A percentile compares a stretch with the other conserved stretches of the same genome.
phyloP scores from a whole-genome alignment of 1,140 invertebrate genomes.

The Tetramorium parvispinum region DNA sequence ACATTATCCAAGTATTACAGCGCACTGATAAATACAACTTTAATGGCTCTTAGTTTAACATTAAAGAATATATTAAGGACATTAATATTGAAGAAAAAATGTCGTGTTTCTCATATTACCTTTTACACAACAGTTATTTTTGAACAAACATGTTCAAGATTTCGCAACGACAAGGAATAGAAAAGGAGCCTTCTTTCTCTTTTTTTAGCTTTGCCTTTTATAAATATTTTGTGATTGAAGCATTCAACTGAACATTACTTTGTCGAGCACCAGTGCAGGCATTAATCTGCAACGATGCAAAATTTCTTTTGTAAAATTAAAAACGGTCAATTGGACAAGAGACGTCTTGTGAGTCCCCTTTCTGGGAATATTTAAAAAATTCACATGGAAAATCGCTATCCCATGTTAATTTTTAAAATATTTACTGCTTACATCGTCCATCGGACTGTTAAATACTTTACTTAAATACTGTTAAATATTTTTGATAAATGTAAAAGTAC shows the following conservation, averaged over 20 bases:
- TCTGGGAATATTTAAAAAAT: too few relatives aligned
- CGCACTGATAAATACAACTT: background rate
- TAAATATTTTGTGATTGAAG: conserved; percentile 56
- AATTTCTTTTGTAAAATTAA: conserved; percentile 77
- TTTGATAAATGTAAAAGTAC: background rate
- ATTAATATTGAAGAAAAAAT: background rate
- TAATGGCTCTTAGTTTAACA: background rate
- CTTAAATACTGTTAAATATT: background rate
- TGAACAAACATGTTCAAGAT: background rate
- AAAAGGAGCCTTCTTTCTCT: background rate
- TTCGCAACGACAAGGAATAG: background rate
- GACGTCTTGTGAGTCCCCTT: conserved; percentile 65
- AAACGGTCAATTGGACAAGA: conserved; percentile 78
- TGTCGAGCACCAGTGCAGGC: conserved; percentile 68
- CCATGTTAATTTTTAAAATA: background rate
- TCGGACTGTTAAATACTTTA: background rate
- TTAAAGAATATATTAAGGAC: too few relatives aligned
- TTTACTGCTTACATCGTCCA: background rate
- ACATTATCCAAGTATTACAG: background rate
- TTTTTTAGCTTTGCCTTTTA: conserved; percentile 23
- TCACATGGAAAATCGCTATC: conserved; percentile 1
- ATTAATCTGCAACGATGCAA: conserved; percentile 60
- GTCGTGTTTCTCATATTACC: background rate
- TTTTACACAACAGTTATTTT: conserved; percentile 3
- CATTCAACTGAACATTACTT: conserved; percentile 75